Percentiles rank a stretch among this genome's conserved stretches.
Conservation (phyloP, 2,797 vertebrate genomes). For the Enoplosus armatus region DNA sequence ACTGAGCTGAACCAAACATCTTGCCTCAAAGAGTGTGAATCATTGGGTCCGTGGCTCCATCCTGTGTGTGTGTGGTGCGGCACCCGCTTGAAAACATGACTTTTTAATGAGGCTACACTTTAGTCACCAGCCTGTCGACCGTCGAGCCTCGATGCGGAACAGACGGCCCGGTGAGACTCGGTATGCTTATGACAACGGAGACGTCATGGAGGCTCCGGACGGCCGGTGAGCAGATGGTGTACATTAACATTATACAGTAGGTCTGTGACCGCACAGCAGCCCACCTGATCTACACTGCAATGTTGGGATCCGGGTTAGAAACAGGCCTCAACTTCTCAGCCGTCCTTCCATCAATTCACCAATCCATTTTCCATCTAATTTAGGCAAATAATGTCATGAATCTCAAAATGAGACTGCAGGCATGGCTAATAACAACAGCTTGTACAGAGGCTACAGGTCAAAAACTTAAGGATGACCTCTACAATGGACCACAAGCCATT, state of each 20-base stretch:
- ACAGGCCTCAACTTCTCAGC: neutral
- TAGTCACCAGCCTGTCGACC: constrained; percentile 68
- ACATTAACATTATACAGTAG: constrained; percentile 74
- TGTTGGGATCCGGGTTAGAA: constrained; percentile 23
- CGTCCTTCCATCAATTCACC: neutral
- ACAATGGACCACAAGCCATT: neutral
- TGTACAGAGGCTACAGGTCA: neutral
- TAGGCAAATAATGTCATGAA: neutral
- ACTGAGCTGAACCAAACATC: neutral
- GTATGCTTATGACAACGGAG: constrained; percentile 67
- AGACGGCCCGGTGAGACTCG: constrained; percentile 68
- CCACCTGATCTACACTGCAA: constrained; percentile 36
- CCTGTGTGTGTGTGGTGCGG: constrained; percentile 27
- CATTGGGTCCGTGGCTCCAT: neutral
- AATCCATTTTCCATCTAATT: neutral
- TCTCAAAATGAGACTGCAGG: neutral
- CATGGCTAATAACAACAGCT: neutral
- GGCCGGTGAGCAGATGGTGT: constrained; percentile 76
- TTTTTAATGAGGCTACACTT: constrained; percentile 80
- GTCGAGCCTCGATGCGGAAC: constrained; percentile 68
- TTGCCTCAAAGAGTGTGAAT: constrained; percentile 12
- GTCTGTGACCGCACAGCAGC: constrained; percentile 41
- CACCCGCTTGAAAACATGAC: constrained; percentile 66
- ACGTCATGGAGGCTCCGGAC: constrained; percentile 60
- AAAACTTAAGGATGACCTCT: neutral